Evolutionary conservation across 2,797 vertebrate genomes (phyloP).

Genomic region (Eutrigla gurnardus): DNA sequence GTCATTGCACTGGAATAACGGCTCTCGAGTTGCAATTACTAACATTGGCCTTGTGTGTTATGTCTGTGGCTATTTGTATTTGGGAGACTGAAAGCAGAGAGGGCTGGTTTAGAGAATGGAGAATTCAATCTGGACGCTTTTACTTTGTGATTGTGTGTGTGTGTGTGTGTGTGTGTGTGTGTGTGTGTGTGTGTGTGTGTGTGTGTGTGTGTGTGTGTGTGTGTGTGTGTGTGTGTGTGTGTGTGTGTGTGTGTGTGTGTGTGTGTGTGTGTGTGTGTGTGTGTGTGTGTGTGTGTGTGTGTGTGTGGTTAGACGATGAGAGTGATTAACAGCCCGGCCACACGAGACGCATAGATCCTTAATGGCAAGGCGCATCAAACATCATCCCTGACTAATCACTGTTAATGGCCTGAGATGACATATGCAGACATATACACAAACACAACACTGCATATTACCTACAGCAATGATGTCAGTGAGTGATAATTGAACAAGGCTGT

Average conservation of each 20-base stretch:
- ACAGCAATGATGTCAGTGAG: neutral
- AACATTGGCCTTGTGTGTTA: neutral
- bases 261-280: neutral
- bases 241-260: neutral
- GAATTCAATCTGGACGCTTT: constrained; percentile 4
- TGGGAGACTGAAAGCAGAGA: neutral
- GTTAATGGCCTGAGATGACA: constrained; percentile 10
- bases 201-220: neutral
- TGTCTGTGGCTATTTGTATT: constrained; percentile 11
- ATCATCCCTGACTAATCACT: constrained; percentile 27
- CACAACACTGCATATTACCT: constrained; percentile 11
- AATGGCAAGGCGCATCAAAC: constrained; percentile 4
- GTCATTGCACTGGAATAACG: neutral
- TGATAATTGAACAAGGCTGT: neutral
- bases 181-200: neutral
- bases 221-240: neutral
- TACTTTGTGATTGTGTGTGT: neutral
- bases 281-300: neutral
- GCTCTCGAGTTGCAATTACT: neutral
- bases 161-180: neutral
- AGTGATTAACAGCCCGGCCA: neutral
- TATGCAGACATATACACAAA: constrained; percentile 16
- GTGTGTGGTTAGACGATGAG: constrained; percentile 1
- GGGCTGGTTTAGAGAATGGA: neutral
- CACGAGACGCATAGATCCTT: constrained; percentile 3